These are phyloP conservation scores for Paramacrobiotus metropolitanus DNA, from an alignment of 1,140 invertebrate genomes.

Conservation along the genomic window DNA sequence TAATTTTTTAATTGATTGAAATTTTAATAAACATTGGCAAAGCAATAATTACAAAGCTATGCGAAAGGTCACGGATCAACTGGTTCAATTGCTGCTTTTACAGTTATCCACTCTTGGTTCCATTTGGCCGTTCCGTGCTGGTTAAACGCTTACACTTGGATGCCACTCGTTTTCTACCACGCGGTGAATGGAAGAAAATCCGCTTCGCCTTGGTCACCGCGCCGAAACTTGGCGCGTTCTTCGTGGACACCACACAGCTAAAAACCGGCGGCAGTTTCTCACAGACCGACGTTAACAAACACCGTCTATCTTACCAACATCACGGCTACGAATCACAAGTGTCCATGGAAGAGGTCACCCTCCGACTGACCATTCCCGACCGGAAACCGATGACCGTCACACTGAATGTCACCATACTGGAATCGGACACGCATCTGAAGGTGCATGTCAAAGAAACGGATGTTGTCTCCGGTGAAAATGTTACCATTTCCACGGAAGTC, in stretches of 20 bases:
- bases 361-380: background rate
- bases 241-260: background rate
- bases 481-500: background rate
- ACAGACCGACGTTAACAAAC: constrained; percentile 1
- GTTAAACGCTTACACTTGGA: background rate
- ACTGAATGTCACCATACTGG: background rate
- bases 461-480: background rate
- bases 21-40: no score
- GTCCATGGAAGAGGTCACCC: background rate
- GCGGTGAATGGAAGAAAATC: background rate
- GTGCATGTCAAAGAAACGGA: background rate
- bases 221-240: background rate
- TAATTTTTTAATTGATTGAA: no score
- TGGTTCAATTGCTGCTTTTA: background rate
- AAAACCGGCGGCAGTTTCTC: background rate
- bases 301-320: background rate
- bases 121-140: background rate
- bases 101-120: background rate
- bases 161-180: background rate
- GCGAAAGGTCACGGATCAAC: no score
- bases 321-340: background rate
- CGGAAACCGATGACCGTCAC: background rate
- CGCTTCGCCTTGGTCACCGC: background rate
- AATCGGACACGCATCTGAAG: background rate
- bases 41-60: no score